Evolutionary conservation across 2,888 invertebrate species (phyloP).

Genomic region (Galeopsomyia nigrocyanea): DNA sequence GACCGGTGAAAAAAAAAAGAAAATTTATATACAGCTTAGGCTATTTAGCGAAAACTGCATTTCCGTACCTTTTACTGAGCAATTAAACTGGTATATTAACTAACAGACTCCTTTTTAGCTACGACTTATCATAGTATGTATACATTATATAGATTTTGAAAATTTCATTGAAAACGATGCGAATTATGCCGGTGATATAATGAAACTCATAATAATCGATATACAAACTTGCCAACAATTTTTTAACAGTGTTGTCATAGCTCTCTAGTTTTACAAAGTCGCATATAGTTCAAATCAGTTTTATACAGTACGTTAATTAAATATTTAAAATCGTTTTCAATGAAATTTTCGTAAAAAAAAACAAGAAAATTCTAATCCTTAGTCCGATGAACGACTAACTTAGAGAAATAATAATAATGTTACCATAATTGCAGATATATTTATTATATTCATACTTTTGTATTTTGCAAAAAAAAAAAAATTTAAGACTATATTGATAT

Average conservation of each 20-base stretch:
- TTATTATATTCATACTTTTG: slow-evolving; percentile 45
- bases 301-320: background rate
- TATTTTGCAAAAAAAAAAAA: slow-evolving; percentile 33
- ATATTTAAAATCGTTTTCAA: slow-evolving; percentile 18
- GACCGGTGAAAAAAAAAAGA: too few species aligned
- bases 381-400: slow-evolving; percentile 25
- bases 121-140: background rate
- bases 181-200: too few species aligned
- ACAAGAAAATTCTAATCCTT: background rate
- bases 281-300: too few species aligned
- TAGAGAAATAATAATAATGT: slow-evolving; percentile 42
- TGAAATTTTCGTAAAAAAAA: slow-evolving; percentile 21
- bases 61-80: slow-evolving; percentile 37
- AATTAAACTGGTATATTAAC: slow-evolving; percentile 1
- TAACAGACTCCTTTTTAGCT: slow-evolving; percentile 15
- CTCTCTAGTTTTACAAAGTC: too few species aligned
- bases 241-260: too few species aligned
- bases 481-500: slow-evolving; percentile 10
- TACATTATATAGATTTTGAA: slow-evolving; percentile 2
- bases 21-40: too few species aligned
- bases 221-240: too few species aligned
- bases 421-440: slow-evolving; percentile 41
- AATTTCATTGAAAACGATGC: slow-evolving; percentile 6
- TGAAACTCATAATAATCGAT: too few species aligned
- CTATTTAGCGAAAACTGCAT: slow-evolving; percentile 13